phyloP scores from a whole-genome alignment of 2,797 vertebrate species.

The Periophthalmus magnuspinnatus region DNA sequence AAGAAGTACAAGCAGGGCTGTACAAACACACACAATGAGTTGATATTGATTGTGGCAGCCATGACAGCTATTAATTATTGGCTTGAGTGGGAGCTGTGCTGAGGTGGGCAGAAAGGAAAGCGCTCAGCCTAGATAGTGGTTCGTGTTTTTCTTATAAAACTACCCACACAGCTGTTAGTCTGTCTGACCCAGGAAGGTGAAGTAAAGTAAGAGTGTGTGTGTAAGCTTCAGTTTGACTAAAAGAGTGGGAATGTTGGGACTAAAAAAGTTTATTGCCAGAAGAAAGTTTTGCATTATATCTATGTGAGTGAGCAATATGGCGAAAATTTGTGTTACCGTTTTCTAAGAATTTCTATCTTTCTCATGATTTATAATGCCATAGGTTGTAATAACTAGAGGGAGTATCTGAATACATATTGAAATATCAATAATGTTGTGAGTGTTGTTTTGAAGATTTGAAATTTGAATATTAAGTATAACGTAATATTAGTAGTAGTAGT shows the following conservation, averaged over 20 bases:
- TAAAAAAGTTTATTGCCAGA: not conserved
- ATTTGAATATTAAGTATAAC: too few species aligned
- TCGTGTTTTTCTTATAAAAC: constrained; percentile 28
- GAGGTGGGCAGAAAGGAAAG: constrained; percentile 50
- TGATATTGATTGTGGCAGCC: constrained; percentile 75
- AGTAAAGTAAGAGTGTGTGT: not conserved
- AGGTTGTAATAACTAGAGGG: not conserved
- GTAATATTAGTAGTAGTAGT: too few species aligned
- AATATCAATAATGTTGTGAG: too few species aligned
- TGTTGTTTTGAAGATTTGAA: too few species aligned
- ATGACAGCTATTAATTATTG: constrained; percentile 78
- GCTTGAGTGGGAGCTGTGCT: constrained; percentile 51
- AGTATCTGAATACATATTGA: too few species aligned
- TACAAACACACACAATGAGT: constrained; percentile 73
- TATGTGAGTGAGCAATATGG: too few species aligned
- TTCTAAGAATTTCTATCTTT: too few species aligned
- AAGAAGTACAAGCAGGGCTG: constrained; percentile 38
- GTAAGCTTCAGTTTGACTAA: not conserved
- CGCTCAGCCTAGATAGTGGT: constrained; percentile 23
- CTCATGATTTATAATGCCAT: not conserved
- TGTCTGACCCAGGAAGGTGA: constrained; percentile 1
- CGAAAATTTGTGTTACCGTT: too few species aligned
- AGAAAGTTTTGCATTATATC: too few species aligned
- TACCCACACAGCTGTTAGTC: constrained; percentile 11
- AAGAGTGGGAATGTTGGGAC: not conserved